phyloP scores from a whole-genome alignment of 2,113 vertebrate species.

The Tychaedon coryphoeus region DNA sequence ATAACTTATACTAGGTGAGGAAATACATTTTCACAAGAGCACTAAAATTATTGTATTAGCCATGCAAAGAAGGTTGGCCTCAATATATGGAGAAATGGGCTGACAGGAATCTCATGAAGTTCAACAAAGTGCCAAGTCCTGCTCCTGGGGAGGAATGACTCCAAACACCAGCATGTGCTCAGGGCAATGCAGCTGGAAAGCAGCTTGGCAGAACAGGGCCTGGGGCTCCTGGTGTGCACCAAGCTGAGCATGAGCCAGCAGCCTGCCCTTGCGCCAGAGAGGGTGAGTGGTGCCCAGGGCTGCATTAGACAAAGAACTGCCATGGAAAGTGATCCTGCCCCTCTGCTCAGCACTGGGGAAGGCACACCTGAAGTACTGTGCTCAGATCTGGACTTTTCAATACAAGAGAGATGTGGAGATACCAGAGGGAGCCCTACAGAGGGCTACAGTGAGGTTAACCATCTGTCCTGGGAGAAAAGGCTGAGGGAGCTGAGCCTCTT shows the following conservation, averaged over 20 bases:
- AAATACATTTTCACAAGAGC: neutral
- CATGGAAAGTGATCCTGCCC: neutral
- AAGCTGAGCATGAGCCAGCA: neutral
- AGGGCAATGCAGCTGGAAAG: neutral
- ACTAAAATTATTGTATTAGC: neutral
- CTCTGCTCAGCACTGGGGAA: neutral
- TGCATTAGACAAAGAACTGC: neutral
- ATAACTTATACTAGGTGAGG: neutral
- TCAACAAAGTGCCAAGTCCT: rapidly evolving
- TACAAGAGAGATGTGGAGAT: neutral
- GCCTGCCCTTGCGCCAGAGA: neutral
- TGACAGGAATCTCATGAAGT: neutral
- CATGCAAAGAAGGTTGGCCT: neutral
- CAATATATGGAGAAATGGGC: neutral
- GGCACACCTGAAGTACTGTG: neutral
- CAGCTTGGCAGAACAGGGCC: neutral
- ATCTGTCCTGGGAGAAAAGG: neutral
- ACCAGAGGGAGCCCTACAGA: neutral
- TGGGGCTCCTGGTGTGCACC: neutral
- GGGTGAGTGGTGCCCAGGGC: neutral
- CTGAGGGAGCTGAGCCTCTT: neutral
- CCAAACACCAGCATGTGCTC: rapidly evolving
- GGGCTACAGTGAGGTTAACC: neutral
- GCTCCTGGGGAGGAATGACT: neutral
- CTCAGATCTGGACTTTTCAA: neutral